phyloP scores from a whole-genome alignment of 2,113 vertebrate species.

The Takifugu bimaculatus region DNA sequence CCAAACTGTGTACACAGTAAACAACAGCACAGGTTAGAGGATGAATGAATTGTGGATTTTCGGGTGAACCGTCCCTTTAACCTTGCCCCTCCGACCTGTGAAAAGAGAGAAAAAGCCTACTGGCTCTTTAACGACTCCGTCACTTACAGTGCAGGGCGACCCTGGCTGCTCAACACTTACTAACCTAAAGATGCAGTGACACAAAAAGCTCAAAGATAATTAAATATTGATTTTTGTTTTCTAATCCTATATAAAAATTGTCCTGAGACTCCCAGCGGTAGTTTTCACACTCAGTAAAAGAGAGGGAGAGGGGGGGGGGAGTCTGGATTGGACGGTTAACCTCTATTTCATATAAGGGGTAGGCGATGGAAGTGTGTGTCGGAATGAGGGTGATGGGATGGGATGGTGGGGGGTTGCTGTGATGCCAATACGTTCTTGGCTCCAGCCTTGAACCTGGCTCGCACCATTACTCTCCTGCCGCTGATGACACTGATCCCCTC shows the following conservation, averaged over 20 bases:
- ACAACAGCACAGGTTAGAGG: background rate
- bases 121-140: conserved; percentile 84
- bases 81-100: conserved; percentile 64
- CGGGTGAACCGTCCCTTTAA: conserved; percentile 60
- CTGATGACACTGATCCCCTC: conserved; percentile 76
- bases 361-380: conserved; percentile 26
- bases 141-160: conserved; percentile 78
- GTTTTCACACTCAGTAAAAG: conserved; percentile 90
- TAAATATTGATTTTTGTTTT: conserved; percentile 99
- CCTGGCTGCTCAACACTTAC: conserved; percentile 78
- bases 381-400: conserved; percentile 47
- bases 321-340: conserved; percentile 82
- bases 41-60: background rate
- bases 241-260: conserved; percentile 99
- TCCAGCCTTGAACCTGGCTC: conserved; percentile 76
- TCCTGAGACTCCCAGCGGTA: conserved; percentile 97
- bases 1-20: background rate
- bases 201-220: conserved; percentile 99
- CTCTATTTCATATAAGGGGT: conserved; percentile 78
- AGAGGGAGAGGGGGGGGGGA: conserved; percentile 64
- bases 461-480: conserved; percentile 74
- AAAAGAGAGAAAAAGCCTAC: conserved; percentile 62
- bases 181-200: conserved; percentile 98
- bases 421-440: conserved; percentile 71
- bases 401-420: conserved; percentile 49